Percentiles rank a stretch among this genome's conserved stretches.
phyloP scores from a whole-genome alignment of 2,113 vertebrate species.

The Pteropus alecto region DNA sequence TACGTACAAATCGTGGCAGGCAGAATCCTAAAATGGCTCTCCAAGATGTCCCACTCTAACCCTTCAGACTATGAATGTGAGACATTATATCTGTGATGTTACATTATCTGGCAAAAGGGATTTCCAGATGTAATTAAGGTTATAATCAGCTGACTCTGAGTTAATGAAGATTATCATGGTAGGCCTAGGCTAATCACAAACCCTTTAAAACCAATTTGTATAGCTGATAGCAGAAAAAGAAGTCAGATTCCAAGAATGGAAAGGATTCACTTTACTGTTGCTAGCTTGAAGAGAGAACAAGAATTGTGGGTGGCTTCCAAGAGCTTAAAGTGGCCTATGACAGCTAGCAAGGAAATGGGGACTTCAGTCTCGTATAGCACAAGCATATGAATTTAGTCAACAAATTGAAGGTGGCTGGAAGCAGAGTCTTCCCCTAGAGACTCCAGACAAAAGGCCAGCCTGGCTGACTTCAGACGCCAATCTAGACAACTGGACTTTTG shows the following conservation, averaged over 20 bases:
- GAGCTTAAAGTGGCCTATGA: not conserved
- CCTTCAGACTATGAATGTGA: not conserved
- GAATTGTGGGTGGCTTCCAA: not conserved
- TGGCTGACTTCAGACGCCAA: not conserved
- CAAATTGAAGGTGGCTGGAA: not conserved
- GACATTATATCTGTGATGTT: not conserved
- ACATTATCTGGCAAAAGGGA: not conserved
- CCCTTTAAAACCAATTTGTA: not conserved
- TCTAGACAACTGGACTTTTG: not conserved
- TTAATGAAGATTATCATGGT: not conserved
- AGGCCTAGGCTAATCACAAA: not conserved
- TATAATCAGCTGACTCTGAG: not conserved
- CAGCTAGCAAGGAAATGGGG: not conserved
- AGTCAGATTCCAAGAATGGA: not conserved
- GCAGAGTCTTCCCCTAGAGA: not conserved
- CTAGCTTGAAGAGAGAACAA: not conserved
- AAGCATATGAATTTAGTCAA: not conserved
- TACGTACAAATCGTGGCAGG: not conserved
- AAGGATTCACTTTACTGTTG: not conserved
- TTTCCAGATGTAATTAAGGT: not conserved
- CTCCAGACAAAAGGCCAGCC: not conserved
- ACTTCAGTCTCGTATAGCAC: not conserved
- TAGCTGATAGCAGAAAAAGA: not conserved
- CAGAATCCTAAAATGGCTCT: not conserved
- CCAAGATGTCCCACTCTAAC: not conserved